Base-by-base conservation (phyloP, 2,888 invertebrate species). In the Diachrysia chrysitis region DNA sequence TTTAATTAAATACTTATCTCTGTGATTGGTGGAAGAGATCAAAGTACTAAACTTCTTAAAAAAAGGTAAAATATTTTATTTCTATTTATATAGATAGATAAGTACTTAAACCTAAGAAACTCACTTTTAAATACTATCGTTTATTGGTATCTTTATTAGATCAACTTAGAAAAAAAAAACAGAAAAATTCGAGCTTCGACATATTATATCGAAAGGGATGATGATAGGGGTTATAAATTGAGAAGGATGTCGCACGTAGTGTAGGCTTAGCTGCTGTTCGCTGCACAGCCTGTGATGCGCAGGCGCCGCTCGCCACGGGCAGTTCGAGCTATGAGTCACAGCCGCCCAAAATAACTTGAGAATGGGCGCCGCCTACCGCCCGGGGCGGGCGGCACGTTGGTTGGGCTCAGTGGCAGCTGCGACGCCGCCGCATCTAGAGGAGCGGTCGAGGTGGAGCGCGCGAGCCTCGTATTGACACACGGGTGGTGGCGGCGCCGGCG, bases 351-450 rank as follows among this genome's bases (percentile, higher is more conserved):
- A 95, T 95, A 95, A 86, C 89, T 86, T 83, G 86, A 89, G 89
- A 88, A 90, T 92, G 94, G 94, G 94, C 95, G 94, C 95, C 94
- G 94, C 95, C 94, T 94, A 94, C 90, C 94, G 94, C 90, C 93
- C 91, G 92, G 93, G 95, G 94, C 95, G 95, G 95, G 94, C 94
- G 93, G 93, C 85, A 85, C 81, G 86, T 86, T 82, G 87, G 83
- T 85, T 82, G 88, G 87, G 91, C 91, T 93, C 95, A 95, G 94
- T 94, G 94, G 94, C 92, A 91, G 89, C 92, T 92, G 90, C 90
- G 93, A 93, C 92, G 92, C 91, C 93, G 92, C 92, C 92, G 93
- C 92, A 92, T 93, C 91, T 89, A 89, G 87, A 90, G n/a, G 87
- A 93, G 93, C 92, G 93, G 92, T 88, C 89, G 87, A 89, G 87